A percentile compares a stretch with the other conserved stretches of the same genome.
phyloP scores from a whole-genome alignment of 2,888 invertebrate species.

The Synanthedon formicaeformis region DNA sequence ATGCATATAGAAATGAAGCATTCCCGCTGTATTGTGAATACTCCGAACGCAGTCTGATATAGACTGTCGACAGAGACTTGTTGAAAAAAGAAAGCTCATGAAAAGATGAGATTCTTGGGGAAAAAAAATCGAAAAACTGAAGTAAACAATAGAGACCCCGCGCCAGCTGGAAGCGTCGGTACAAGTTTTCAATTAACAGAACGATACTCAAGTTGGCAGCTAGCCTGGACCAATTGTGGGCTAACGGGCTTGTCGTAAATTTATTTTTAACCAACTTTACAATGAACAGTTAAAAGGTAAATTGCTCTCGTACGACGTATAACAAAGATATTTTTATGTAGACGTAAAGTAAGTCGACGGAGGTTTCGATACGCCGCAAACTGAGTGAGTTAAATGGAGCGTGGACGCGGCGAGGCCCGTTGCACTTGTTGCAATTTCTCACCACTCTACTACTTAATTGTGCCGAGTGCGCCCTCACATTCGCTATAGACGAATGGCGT shows the following conservation, averaged over 20 bases:
- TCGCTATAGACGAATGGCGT: slow-evolving; percentile 55
- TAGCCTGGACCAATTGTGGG: slow-evolving; percentile 13
- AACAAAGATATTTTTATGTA: slow-evolving; percentile 9
- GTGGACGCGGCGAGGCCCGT: slow-evolving; percentile 42
- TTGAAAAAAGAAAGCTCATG: slow-evolving; percentile 35
- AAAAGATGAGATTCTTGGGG: slow-evolving; percentile 26
- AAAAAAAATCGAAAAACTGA: slow-evolving; percentile 24
- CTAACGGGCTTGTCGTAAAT: slow-evolving; percentile 6
- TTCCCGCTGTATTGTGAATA: background rate
- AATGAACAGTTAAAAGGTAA: slow-evolving; percentile 4
- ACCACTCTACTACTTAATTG: slow-evolving; percentile 55
- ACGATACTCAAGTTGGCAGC: slow-evolving; percentile 19
- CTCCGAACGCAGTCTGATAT: background rate
- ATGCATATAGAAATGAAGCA: too few species aligned
- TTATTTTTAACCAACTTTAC: background rate
- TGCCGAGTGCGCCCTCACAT: slow-evolving; percentile 49
- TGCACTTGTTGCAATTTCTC: slow-evolving; percentile 67
- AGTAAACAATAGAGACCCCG: slow-evolving; percentile 32
- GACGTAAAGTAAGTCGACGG: slow-evolving; percentile 22
- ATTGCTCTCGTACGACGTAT: background rate
- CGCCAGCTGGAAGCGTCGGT: slow-evolving; percentile 18
- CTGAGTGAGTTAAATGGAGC: slow-evolving; percentile 61
- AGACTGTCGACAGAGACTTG: slow-evolving; percentile 22
- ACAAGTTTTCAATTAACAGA: slow-evolving; percentile 36
- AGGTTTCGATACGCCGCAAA: slow-evolving; percentile 33